Percentiles rank a stretch among this genome's conserved stretches.
These are phyloP conservation scores for Eulacestoma nigropectus DNA, from an alignment of 2,113 vertebrate species.

Conservation along the genomic window DNA sequence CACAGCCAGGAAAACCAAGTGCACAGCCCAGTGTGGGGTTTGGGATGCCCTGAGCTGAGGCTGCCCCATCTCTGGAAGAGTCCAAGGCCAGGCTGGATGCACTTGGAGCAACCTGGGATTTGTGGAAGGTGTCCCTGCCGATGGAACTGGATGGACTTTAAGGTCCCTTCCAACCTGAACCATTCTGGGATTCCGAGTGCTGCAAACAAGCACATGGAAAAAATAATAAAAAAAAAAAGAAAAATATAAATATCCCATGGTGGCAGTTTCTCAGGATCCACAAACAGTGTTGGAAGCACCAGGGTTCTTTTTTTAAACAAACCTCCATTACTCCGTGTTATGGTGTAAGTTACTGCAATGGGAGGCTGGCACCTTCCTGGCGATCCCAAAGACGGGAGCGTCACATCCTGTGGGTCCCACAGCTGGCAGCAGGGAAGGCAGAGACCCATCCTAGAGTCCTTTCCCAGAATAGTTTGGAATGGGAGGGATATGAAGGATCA, in stretches of 20 bases:
- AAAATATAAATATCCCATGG: not conserved
- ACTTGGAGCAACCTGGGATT: not conserved
- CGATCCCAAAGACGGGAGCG: rapidly evolving
- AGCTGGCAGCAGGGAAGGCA: not conserved
- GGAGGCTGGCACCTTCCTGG: not conserved
- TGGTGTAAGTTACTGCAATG: not conserved
- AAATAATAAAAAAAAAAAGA: not conserved
- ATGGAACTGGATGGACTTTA: not conserved
- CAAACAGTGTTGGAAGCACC: not conserved
- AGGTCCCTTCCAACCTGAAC: not conserved
- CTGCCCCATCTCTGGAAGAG: not conserved
- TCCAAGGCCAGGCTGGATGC: not conserved
- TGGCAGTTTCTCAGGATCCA: not conserved
- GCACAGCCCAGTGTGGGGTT: not conserved
- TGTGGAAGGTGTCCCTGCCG: not conserved
- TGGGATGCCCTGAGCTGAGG: not conserved
- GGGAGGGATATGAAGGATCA: not conserved
- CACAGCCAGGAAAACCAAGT: not conserved
- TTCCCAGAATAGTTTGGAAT: not conserved
- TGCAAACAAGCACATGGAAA: not conserved
- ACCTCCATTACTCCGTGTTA: rapidly evolving
- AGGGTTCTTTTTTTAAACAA: not conserved
- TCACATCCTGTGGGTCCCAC: not conserved
- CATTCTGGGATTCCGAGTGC: not conserved
- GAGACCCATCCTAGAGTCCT: not conserved